Percentiles rank a stretch among this genome's conserved stretches.
phyloP scores from a whole-genome alignment of 1,140 invertebrate species.

The Lepidostoma basale region DNA sequence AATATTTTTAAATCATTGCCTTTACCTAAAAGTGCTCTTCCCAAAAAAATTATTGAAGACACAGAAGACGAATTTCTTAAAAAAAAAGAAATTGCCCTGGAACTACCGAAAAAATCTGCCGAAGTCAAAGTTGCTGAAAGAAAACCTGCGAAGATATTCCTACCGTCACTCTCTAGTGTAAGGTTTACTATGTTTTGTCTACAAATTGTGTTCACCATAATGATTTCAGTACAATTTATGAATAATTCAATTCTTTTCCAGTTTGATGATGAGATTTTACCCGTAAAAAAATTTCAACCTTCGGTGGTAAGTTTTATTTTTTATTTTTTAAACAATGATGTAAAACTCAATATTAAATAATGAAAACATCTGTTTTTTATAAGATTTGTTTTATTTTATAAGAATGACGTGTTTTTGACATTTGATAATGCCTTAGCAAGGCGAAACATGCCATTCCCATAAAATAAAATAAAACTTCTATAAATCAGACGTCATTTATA shows the following conservation, averaged over 20 bases:
- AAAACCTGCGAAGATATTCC: slow-evolving; percentile 51
- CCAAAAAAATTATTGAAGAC: slow-evolving; percentile 51
- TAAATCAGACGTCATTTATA: no score
- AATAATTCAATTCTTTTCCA: slow-evolving; percentile 41
- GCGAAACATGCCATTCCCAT: no score
- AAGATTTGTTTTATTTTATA: no score
- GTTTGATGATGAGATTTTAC: slow-evolving; percentile 60
- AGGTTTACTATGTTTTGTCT: slow-evolving; percentile 8
- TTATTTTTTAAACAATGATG: neutral
- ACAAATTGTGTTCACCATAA: no score
- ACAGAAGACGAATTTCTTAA: slow-evolving; percentile 66
- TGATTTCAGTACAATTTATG: neutral
- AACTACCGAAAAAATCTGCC: slow-evolving; percentile 31
- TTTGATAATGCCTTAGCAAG: no score
- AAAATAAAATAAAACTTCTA: no score
- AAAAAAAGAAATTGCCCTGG: slow-evolving; percentile 57
- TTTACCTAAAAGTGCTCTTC: slow-evolving; percentile 49
- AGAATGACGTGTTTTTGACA: no score
- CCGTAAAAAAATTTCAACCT: slow-evolving; percentile 52
- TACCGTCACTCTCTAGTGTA: slow-evolving; percentile 51
- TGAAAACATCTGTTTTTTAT: no score
- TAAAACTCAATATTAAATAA: no score
- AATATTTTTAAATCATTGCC: slow-evolving; percentile 53
- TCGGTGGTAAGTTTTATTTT: slow-evolving; percentile 46
- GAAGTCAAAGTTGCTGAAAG: slow-evolving; percentile 35